phyloP scores from a whole-genome alignment of 2,113 vertebrate species.

The Melanerpes formicivorus region DNA sequence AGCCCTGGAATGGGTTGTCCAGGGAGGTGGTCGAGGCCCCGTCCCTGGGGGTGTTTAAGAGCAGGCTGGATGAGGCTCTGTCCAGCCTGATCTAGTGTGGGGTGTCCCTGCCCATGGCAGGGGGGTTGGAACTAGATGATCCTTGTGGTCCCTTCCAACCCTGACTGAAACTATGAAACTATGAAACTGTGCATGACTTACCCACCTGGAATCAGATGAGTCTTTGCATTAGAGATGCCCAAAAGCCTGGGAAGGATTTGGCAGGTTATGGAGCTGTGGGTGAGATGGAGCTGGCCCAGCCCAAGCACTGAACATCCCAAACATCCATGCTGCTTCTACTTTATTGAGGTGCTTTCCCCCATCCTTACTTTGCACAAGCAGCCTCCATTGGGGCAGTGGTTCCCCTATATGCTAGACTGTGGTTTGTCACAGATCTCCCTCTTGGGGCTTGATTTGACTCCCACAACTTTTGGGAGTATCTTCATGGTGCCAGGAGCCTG shows the following conservation, averaged over 20 bases:
- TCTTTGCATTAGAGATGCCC: background rate
- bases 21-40: too few species aligned
- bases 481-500: background rate
- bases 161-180: too few species aligned
- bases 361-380: background rate
- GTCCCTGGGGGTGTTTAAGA: too few species aligned
- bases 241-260: background rate
- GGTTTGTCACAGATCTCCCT: background rate
- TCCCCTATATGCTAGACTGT: background rate
- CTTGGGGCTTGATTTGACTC: rapidly evolving
- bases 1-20: too few species aligned
- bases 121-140: too few species aligned
- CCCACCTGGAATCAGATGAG: background rate
- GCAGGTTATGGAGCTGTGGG: background rate
- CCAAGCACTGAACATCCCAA: background rate
- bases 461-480: background rate
- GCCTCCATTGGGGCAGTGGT: background rate
- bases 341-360: background rate
- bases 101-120: too few species aligned
- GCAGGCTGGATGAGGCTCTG: too few species aligned
- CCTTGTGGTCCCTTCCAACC: too few species aligned
- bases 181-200: background rate
- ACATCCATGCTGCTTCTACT: background rate
- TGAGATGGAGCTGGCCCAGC: background rate
- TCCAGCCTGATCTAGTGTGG: too few species aligned